phyloP scores from a whole-genome alignment of 2,888 invertebrate species.

The Aleiodes alternator region DNA sequence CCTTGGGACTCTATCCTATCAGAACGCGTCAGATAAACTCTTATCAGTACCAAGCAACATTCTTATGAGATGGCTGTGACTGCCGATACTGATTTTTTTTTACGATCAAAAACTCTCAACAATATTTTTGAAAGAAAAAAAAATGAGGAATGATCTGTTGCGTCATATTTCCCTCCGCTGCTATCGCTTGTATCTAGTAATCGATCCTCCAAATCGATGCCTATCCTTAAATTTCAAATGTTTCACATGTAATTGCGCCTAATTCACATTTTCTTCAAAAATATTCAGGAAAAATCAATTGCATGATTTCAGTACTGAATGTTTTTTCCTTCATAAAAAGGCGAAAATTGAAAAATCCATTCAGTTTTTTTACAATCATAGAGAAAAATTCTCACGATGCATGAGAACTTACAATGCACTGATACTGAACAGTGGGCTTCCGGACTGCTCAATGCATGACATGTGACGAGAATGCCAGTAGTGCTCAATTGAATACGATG shows the following conservation, averaged over 20 bases:
- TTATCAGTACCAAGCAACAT: constrained; percentile 71
- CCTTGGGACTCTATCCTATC: constrained; percentile 71
- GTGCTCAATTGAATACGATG: too few species aligned
- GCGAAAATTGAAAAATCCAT: background rate
- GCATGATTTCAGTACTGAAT: too few species aligned
- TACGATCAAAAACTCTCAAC: constrained; percentile 19
- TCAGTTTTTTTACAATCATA: background rate
- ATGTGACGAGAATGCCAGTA: too few species aligned
- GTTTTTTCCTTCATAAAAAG: too few species aligned
- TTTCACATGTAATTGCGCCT: too few species aligned
- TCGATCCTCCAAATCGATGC: too few species aligned
- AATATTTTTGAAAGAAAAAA: constrained; percentile 7
- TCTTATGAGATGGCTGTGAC: constrained; percentile 62
- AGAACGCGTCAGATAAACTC: constrained; percentile 70
- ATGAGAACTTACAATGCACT: too few species aligned
- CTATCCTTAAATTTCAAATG: too few species aligned
- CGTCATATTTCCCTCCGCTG: background rate
- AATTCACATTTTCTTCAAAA: too few species aligned
- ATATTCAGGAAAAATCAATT: too few species aligned
- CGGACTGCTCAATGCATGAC: too few species aligned
- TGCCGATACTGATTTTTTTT: background rate
- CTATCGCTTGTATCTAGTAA: background rate
- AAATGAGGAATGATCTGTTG: constrained; percentile 32
- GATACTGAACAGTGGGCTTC: too few species aligned
- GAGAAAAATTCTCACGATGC: background rate